These are phyloP conservation scores for Deilephila elpenor DNA, from an alignment of 2,888 invertebrate genomes.

Conservation along the genomic window DNA sequence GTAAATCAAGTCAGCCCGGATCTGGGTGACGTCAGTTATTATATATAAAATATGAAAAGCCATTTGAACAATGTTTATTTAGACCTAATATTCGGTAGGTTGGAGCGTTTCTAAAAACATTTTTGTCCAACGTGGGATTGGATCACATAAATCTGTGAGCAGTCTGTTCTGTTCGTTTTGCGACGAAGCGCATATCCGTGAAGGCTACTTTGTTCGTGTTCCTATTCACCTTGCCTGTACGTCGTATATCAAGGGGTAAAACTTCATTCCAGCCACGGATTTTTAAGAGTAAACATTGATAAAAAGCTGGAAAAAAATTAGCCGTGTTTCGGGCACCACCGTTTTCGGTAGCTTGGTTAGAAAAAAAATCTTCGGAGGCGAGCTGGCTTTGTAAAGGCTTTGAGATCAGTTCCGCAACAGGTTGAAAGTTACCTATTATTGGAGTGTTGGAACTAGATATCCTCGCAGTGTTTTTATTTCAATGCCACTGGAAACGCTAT, in stretches of 20 bases:
- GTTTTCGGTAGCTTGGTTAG: background rate
- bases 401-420: background rate
- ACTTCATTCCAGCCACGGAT: background rate
- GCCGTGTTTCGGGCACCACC: background rate
- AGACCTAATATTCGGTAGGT: background rate
- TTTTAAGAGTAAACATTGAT: background rate
- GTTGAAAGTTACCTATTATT: conserved; percentile 6
- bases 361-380: background rate
- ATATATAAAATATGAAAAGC: background rate
- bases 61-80: background rate
- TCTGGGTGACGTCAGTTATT: no score
- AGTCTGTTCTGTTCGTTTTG: conserved; percentile 18
- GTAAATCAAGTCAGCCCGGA: no score
- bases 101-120: background rate
- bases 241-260: conserved; percentile 19
- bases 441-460: background rate
- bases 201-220: conserved; percentile 13
- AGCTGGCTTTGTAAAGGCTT: background rate
- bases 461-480: no score
- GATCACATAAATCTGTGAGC: conserved; percentile 22
- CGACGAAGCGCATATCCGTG: background rate
- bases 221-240: conserved; percentile 16
- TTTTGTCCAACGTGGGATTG: background rate
- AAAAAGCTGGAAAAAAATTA: background rate
- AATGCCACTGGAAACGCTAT: no score